Evolutionary conservation across 2,113 vertebrate species (phyloP).

Genomic region (Carassius carassius): DNA sequence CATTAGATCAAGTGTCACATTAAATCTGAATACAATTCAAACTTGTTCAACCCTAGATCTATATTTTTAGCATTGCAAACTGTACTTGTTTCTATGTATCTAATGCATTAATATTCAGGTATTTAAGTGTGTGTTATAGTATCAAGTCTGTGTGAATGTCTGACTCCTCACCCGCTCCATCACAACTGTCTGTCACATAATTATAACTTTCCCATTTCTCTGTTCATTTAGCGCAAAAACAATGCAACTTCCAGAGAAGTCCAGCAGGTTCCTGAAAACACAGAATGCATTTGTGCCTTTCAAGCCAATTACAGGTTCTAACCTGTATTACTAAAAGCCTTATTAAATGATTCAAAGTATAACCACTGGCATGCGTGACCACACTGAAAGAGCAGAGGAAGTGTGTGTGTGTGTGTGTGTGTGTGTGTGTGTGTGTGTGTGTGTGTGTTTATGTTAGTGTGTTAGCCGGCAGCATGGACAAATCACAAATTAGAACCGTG

Average conservation of each 20-base stretch:
- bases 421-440: too few species aligned
- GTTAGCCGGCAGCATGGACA: not conserved
- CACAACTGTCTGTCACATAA: not conserved
- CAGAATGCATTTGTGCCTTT: constrained; percentile 29
- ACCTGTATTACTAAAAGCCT: constrained; percentile 24
- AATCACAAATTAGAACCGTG: not conserved
- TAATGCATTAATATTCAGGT: not conserved
- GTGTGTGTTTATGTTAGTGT: too few species aligned
- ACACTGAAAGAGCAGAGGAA: not conserved
- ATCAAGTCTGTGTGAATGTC: not conserved
- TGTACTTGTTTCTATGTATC: not conserved
- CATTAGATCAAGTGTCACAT: not conserved
- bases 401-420: too few species aligned
- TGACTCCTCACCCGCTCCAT: not conserved
- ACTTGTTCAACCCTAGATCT: not conserved
- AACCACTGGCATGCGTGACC: not conserved
- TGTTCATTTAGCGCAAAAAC: not conserved
- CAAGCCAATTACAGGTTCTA: constrained; percentile 30
- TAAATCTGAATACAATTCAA: not conserved
- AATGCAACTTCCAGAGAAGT: not conserved
- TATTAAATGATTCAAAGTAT: constrained; percentile 15
- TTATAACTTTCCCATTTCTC: constrained; percentile 17
- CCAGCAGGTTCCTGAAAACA: not conserved
- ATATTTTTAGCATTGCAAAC: not conserved
- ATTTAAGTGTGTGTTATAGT: not conserved